Conservation (phyloP, 2,113 vertebrate genomes). For the Cebidichthys violaceus region DNA sequence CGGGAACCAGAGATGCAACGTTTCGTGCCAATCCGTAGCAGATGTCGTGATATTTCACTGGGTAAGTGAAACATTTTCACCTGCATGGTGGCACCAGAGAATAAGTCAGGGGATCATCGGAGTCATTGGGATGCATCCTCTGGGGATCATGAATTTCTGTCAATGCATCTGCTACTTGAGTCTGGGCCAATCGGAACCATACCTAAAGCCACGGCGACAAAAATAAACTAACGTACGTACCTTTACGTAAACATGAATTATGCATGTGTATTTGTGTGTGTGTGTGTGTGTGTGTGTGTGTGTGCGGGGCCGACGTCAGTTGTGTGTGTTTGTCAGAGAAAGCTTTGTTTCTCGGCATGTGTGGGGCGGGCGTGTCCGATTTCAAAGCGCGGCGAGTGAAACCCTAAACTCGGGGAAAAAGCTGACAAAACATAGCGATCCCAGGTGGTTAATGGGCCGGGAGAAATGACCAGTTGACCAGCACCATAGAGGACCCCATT, state of each 20-base stretch:
- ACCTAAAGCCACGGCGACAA: neutral
- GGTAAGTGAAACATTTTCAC: neutral
- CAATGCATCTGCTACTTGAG: neutral
- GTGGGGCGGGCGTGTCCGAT: conserved; percentile 68
- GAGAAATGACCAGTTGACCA: conserved; percentile 86
- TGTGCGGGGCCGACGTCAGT: conserved; percentile 10
- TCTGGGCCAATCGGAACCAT: neutral
- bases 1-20: neutral
- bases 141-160: neutral
- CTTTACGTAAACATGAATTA: neutral
- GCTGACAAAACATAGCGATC: conserved; percentile 84
- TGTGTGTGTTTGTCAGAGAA: conserved; percentile 62
- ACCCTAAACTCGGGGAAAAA: conserved; percentile 77
- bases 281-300: neutral
- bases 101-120: neutral
- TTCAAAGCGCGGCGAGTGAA: conserved; percentile 83
- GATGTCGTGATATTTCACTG: neutral
- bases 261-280: neutral
- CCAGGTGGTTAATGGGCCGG: conserved; percentile 86
- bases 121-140: neutral
- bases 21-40: neutral
- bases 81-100: neutral
- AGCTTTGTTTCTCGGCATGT: conserved; percentile 62
- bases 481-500: conserved; percentile 75
- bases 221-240: too few relatives aligned